Conservation (phyloP, 2,888 invertebrate genomes). For the Mesorhabditis sp. region DNA sequence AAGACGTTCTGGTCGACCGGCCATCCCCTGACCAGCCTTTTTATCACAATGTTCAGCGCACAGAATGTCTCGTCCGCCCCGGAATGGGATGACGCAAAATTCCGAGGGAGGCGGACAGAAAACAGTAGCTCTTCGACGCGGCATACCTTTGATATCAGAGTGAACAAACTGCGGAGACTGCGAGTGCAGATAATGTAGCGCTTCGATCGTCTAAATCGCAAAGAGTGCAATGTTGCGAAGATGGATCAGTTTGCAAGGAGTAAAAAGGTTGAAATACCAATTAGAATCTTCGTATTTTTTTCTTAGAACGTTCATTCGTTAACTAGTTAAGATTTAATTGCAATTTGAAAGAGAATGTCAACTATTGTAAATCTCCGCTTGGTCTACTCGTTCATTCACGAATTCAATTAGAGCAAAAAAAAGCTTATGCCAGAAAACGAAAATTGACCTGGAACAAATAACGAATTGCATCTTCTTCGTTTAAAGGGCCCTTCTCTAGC, state of each 20-base stretch:
- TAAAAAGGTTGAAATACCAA: not conserved
- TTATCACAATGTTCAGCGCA: no score
- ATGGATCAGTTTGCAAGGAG: not conserved
- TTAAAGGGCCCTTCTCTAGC: slow-evolving; percentile 25
- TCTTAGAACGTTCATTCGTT: not conserved
- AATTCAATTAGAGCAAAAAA: no score
- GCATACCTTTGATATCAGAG: slow-evolving; percentile 33
- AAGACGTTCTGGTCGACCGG: not conserved
- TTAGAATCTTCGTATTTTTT: not conserved
- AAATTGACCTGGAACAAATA: slow-evolving; percentile 29
- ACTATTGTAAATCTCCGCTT: no score
- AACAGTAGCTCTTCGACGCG: not conserved
- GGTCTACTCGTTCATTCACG: no score
- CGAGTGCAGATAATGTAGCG: slow-evolving; percentile 33
- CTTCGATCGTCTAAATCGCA: slow-evolving; percentile 29
- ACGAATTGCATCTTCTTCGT: slow-evolving; percentile 31
- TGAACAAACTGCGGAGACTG: slow-evolving; percentile 34
- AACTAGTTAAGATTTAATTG: no score
- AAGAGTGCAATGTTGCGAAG: not conserved
- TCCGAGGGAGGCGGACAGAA: slow-evolving; percentile 4
- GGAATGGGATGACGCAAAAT: not conserved
- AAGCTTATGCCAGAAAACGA: not conserved
- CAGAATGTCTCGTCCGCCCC: no score
- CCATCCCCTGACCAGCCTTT: no score
- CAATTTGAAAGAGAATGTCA: no score